A percentile compares a stretch with the other conserved stretches of the same genome.
Evolutionary conservation across 2,113 vertebrate species (phyloP).

Genomic region (Shinisaurus crocodilurus): DNA sequence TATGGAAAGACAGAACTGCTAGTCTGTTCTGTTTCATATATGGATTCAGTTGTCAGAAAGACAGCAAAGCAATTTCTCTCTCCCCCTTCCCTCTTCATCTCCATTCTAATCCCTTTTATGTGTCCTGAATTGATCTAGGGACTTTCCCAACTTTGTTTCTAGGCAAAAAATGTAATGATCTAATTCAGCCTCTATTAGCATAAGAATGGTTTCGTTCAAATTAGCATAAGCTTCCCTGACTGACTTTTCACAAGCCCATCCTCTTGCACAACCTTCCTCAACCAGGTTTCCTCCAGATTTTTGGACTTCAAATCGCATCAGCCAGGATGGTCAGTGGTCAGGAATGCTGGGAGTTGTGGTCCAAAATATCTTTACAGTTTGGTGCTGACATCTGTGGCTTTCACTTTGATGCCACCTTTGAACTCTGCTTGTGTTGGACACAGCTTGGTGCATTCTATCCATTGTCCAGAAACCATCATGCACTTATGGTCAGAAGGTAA

Average conservation of each 20-base stretch:
- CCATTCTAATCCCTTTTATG: neutral
- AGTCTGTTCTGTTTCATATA: too few species aligned
- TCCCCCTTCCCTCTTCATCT: neutral
- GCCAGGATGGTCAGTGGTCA: too few species aligned
- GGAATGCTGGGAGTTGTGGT: too few species aligned
- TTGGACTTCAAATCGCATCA: too few species aligned
- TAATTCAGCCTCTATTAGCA: too few species aligned
- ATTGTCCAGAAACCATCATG: constrained; percentile 89
- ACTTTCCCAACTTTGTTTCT: too few species aligned
- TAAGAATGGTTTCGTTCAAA: too few species aligned
- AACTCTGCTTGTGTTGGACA: constrained; percentile 89
- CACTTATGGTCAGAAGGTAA: constrained; percentile 77
- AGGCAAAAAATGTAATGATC: too few species aligned
- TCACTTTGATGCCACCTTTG: constrained; percentile 81
- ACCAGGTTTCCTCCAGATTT: too few species aligned
- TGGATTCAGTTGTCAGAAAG: neutral
- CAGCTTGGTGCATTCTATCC: constrained; percentile 92
- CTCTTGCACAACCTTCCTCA: too few species aligned
- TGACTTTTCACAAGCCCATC: too few species aligned
- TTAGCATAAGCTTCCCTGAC: too few species aligned
- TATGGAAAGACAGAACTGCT: neutral
- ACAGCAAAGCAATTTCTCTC: neutral
- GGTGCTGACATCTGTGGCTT: constrained; percentile 92
- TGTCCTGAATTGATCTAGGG: neutral
- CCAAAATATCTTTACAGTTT: constrained; percentile 79